Evolutionary conservation across 2,113 vertebrate species (phyloP), one percentile per base, ranked within the genome.

Genomic region (Menidia beryllina): DNA sequence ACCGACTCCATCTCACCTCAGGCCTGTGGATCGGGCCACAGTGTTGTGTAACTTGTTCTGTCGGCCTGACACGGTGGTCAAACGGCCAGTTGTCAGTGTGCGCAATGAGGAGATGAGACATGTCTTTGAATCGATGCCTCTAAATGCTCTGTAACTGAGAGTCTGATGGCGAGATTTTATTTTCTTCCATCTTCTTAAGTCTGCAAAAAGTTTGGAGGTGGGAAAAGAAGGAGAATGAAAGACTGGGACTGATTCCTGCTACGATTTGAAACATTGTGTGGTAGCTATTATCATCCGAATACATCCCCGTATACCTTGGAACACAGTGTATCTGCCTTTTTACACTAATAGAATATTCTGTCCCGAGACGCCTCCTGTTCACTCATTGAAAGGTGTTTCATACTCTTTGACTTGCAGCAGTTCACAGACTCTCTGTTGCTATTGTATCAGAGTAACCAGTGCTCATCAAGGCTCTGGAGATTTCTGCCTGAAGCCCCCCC

Each of bases 391-490:
- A 82, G 74, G 74, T 85, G 72, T 85, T 90, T 89, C 83, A 84
- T 75, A 67, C 76, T 79, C 67, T 81, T 77, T 84, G 76, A 76
- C 81, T 85, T 54, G 13, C 74, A 74, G 67, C 81, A 64, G 81
- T 87, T 83, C 80, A 84, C 77, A 75, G 45, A 60, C 81, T 78
- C 65, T 74, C 86, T 68, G 70, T 78, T 79, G 85, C 83, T 77
- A 79, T 79, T 89, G 83, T 87, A 57, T 79, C 58, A 26, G 25
- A 77, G 83, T 86, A 85, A 83, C 82, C 87, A 75, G 79, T 78
- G 79, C 82, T 78, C 79, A 64, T 63, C 69, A 80, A 80, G 76
- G 55, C 88, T 84, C 87, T 72, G 79, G 84, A 87, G 86, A 86
- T 59, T 86, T 84, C 65, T 60, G 78, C 82, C 73, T 75, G 58